Evolutionary conservation across 1,140 invertebrate species (phyloP).

Genomic region (Euwallacea similis): DNA sequence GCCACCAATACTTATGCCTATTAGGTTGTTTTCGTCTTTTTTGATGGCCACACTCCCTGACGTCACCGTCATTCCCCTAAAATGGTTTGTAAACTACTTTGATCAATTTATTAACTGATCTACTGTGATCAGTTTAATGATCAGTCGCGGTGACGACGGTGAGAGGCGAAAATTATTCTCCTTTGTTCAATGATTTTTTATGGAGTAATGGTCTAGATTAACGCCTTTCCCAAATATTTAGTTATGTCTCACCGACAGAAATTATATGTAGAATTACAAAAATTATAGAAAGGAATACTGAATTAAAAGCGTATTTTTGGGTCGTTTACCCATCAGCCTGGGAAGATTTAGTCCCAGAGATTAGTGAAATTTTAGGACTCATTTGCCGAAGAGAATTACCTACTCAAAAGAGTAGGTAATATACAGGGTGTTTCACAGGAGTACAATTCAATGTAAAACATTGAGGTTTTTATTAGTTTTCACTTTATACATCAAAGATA

Average conservation of each 20-base stretch:
- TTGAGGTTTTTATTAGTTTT: no score
- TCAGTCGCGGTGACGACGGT: no score
- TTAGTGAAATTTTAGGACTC: no score
- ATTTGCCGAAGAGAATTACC: no score
- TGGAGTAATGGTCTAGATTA: background rate
- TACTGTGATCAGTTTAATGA: background rate
- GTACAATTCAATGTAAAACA: no score
- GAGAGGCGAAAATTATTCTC: background rate
- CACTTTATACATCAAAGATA: no score
- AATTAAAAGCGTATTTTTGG: no score
- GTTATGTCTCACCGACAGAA: background rate
- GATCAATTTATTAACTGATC: background rate
- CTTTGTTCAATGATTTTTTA: background rate
- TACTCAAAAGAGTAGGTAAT: no score
- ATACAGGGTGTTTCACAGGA: no score
- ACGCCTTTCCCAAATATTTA: background rate
- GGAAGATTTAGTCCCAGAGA: no score
- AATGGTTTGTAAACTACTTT: conserved; percentile 39
- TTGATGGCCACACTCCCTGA: conserved; percentile 88
- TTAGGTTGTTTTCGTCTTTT: conserved; percentile 94
- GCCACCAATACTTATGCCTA: conserved; percentile 97
- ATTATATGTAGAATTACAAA: background rate
- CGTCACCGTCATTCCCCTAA: conserved; percentile 95
- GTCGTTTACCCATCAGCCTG: no score
- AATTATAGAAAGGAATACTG: no score